A percentile compares a stretch with the other conserved stretches of the same genome.
Conservation (phyloP, 2,888 invertebrate genomes). For the Orchesella flavescens region DNA sequence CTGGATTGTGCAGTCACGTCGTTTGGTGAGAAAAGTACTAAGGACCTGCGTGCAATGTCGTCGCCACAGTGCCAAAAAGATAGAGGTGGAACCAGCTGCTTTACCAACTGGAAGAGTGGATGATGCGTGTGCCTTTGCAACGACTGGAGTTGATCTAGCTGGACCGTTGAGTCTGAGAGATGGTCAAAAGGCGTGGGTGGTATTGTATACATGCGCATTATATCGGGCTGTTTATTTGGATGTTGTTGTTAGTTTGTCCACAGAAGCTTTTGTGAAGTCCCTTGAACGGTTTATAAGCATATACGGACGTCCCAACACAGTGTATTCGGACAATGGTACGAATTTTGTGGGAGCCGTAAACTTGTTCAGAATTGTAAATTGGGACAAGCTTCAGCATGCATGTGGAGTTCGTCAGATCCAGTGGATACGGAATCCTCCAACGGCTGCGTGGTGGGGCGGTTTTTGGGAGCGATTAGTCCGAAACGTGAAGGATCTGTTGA, state of each 20-base stretch:
- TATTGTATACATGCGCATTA: slow-evolving; percentile 1
- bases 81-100: not conserved
- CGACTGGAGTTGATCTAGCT: slow-evolving; percentile 73
- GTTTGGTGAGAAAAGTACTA: not conserved
- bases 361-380: slow-evolving; percentile 76
- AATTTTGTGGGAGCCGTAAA: no score
- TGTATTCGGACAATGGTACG: slow-evolving; percentile 74
- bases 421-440: slow-evolving; percentile 17
- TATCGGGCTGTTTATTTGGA: slow-evolving; percentile 73
- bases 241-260: slow-evolving; percentile 71
- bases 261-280: slow-evolving; percentile 72
- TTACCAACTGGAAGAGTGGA: not conserved
- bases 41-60: not conserved
- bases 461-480: slow-evolving; percentile 16
- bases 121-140: not conserved
- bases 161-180: no score
- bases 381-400: slow-evolving; percentile 66
- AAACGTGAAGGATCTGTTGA: not conserved
- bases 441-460: slow-evolving; percentile 22
- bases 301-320: slow-evolving; percentile 72
- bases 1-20: slow-evolving; percentile 2
- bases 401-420: not conserved
- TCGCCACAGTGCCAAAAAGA: not conserved
- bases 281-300: slow-evolving; percentile 73
- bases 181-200: slow-evolving; percentile 66